phyloP scores from a whole-genome alignment of 2,888 invertebrate genomes.

The Brenthis daphne region DNA sequence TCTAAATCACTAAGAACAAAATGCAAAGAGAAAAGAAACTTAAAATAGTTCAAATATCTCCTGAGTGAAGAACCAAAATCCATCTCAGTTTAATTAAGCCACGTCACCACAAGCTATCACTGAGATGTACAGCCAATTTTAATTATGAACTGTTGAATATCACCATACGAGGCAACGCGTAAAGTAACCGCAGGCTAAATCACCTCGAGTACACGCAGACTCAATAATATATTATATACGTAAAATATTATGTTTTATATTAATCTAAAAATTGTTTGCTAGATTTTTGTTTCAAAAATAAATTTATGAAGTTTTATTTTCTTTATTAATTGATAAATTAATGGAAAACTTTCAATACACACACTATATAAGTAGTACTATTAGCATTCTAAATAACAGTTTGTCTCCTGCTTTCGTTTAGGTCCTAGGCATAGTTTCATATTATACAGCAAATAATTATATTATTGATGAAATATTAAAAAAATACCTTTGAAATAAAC shows the following conservation, averaged over 20 bases:
- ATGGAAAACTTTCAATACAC: too few species aligned
- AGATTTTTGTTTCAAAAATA: too few species aligned
- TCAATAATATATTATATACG: not conserved
- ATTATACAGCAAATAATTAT: too few species aligned
- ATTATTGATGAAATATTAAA: too few species aligned
- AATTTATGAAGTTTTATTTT: too few species aligned
- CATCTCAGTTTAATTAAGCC: conserved; percentile 37
- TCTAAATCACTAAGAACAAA: too few species aligned
- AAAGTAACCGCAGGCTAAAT: conserved; percentile 61
- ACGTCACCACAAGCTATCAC: conserved; percentile 39
- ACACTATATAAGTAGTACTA: too few species aligned
- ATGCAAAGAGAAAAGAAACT: not conserved
- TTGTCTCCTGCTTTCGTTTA: too few species aligned
- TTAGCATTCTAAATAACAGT: too few species aligned
- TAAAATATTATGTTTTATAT: not conserved
- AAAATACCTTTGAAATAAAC: too few species aligned
- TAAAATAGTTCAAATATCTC: not conserved
- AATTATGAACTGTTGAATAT: conserved; percentile 54
- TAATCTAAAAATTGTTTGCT: not conserved
- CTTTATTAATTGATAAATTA: too few species aligned
- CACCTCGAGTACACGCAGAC: conserved; percentile 35
- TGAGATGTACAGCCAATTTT: conserved; percentile 50
- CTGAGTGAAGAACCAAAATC: conserved; percentile 18
- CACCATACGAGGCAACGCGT: conserved; percentile 45
- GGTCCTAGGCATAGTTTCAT: too few species aligned